Conservation (phyloP, 2,888 invertebrate genomes). For the Chrysopilus asiliformis region DNA sequence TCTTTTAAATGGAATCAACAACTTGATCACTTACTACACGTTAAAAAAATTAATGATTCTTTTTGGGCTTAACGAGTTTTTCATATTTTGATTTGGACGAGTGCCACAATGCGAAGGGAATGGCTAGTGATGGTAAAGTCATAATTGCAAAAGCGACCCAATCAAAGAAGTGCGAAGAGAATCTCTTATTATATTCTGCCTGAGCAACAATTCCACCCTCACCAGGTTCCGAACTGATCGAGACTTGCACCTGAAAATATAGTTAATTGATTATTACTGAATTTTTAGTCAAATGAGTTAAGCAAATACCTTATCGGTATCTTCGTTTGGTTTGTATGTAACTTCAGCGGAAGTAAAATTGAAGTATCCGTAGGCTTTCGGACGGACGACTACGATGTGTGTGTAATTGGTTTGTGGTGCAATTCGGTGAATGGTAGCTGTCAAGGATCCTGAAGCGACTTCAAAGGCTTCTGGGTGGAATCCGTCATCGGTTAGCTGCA, state of each 20-base stretch:
- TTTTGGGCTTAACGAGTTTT: conserved; percentile 59
- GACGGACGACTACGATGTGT: conserved; percentile 84
- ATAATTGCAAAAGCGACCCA: conserved; percentile 96
- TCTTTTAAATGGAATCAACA: neutral
- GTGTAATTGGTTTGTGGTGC: conserved; percentile 87
- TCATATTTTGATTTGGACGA: conserved; percentile 92
- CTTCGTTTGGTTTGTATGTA: conserved; percentile 75
- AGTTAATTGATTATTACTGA: conserved; percentile 4
- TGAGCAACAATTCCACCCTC: conserved; percentile 88
- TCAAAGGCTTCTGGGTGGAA: conserved; percentile 88
- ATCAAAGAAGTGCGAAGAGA: conserved; percentile 93
- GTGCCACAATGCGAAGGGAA: conserved; percentile 90
- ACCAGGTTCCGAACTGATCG: conserved; percentile 79
- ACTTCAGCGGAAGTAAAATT: conserved; percentile 95
- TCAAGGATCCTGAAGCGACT: conserved; percentile 74
- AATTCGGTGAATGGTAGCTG: conserved; percentile 74
- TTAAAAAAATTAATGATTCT: conserved; percentile 36
- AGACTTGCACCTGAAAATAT: conserved; percentile 50
- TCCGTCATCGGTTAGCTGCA: conserved; percentile 71
- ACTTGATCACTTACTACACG: neutral
- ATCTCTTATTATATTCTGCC: conserved; percentile 89
- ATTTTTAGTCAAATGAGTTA: neutral
- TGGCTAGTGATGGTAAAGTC: conserved; percentile 87
- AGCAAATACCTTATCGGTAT: conserved; percentile 48
- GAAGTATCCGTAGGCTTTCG: conserved; percentile 83